Conservation (phyloP, 2,888 invertebrate genomes). For the Phyllotreta cruciferae region DNA sequence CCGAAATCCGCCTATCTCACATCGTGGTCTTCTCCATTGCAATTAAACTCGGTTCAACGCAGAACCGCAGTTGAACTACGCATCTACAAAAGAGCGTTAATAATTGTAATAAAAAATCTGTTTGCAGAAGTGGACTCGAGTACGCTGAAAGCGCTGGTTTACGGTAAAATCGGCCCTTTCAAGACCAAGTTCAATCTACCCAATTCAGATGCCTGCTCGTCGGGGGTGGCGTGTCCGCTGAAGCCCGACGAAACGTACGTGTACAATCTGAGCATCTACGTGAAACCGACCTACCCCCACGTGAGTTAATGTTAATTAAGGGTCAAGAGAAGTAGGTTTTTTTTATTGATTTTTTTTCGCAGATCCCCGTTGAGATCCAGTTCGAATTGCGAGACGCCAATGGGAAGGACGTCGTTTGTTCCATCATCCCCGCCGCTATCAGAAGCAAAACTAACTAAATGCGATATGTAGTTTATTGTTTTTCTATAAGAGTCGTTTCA, state of each 20-base stretch:
- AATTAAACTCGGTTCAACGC: too few species aligned
- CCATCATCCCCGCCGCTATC: conserved; percentile 71
- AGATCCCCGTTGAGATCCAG: conserved; percentile 72
- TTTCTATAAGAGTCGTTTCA: too few species aligned
- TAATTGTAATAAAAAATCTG: too few species aligned
- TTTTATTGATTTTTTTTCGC: conserved; percentile 41
- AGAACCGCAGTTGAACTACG: too few species aligned
- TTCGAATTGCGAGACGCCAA: conserved; percentile 74
- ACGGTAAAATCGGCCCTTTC: conserved; percentile 76
- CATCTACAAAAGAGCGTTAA: too few species aligned
- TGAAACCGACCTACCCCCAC: conserved; percentile 73
- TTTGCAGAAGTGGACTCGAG: conserved; percentile 64
- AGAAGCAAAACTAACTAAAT: conserved; percentile 22
- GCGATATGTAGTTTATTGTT: too few species aligned
- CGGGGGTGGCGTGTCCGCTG: conserved; percentile 76
- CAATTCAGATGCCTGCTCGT: conserved; percentile 76
- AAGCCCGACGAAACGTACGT: conserved; percentile 62
- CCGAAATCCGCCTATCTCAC: too few species aligned
- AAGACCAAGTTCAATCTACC: conserved; percentile 77
- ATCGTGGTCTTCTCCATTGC: too few species aligned
- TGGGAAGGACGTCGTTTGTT: conserved; percentile 70
- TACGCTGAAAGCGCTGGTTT: conserved; percentile 71
- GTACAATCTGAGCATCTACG: conserved; percentile 65
- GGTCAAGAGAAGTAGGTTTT: neutral
- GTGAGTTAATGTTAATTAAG: conserved; percentile 56